These are phyloP conservation scores for Discoglossus pictus DNA, from an alignment of 2,797 vertebrate genomes.

Conservation along the genomic window DNA sequence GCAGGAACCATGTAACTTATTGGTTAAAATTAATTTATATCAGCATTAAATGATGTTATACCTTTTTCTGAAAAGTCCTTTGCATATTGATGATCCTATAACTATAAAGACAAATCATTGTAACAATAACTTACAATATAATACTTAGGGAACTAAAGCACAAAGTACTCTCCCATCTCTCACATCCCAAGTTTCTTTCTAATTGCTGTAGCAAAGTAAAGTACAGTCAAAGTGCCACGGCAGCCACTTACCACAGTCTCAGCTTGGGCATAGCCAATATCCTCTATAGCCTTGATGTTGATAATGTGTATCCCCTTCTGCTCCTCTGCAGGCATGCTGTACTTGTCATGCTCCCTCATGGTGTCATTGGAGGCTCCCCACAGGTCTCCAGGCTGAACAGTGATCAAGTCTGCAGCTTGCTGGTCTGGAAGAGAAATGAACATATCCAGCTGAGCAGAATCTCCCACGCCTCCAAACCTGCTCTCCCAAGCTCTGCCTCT, in stretches of 20 bases:
- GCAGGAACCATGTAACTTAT: too few relatives aligned
- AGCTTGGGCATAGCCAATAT: slow-evolving; percentile 75
- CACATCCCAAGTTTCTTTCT: too few relatives aligned
- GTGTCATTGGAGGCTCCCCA: slow-evolving; percentile 58
- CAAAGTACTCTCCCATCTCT: too few relatives aligned
- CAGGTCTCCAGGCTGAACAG: neutral
- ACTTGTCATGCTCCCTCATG: slow-evolving; percentile 81
- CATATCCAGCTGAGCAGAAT: slow-evolving; percentile 36
- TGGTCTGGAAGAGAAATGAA: slow-evolving; percentile 40
- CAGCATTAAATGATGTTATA: too few relatives aligned
- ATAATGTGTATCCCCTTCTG: slow-evolving; percentile 80
- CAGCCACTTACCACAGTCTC: slow-evolving; percentile 78
- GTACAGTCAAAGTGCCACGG: too few relatives aligned
- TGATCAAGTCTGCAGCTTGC: slow-evolving; percentile 4
- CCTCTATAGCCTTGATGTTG: slow-evolving; percentile 71
- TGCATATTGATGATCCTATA: too few relatives aligned
- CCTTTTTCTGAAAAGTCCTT: too few relatives aligned
- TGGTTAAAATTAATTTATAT: too few relatives aligned
- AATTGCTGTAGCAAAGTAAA: too few relatives aligned
- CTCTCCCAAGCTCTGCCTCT: slow-evolving; percentile 44
- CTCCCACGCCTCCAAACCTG: slow-evolving; percentile 49
- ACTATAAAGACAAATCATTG: too few relatives aligned
- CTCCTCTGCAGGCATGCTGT: slow-evolving; percentile 75
- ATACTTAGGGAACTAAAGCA: too few relatives aligned
- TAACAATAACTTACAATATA: too few relatives aligned